Evolutionary conservation across 2,888 invertebrate species (phyloP), one percentile per base, ranked within the genome.

Genomic region (Lordiphosa fenestrarum): DNA sequence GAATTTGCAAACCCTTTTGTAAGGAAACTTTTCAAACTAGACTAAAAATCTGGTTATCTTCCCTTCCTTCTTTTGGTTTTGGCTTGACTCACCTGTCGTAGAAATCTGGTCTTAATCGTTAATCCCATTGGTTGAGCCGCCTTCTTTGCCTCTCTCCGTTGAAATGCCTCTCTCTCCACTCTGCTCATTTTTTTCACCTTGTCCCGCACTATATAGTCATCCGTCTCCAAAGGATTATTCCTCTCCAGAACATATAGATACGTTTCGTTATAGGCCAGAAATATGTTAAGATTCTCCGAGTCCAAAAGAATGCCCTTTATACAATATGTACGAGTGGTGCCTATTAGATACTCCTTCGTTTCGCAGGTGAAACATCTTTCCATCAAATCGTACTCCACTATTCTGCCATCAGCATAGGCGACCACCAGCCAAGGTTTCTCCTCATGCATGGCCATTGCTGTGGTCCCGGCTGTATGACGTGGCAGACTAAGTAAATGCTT

Each of bases 341-440:
- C 86, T 23, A 90, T 88, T 73, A 91, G 91, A 50, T 92, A 87
- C 6, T 90, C 84, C 15, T 91, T 91, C 2, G 75, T 69, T 6
- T 85, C 75, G 49, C 91, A 89, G 0, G 93, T 92, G 75, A 94
- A 94, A 68, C 91, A 91, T 74, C 91, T 92, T 40, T 91, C 90
- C 3, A 87, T 83, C n/a, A 96, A 85, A 84, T 93, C 92, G 86
- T 94, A 96, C 87, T 97, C 96, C 38, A 95, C 89, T 59, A 96
- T 91, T 94, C 93, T 94, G 76, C 94, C 94, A 90, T 97, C 94
- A 0, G 95, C 91, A 89, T 96, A 96, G 2, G 92, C 92, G 7
- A 95, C 91, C 33, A 95, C 91, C 6, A 97, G 88, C 40, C 91
- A 91, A 4, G 92, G 91, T 2, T 89, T 89, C 6, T 87, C 87